Conservation (phyloP, 1,140 invertebrate genomes). For the Drosophila nigromelanica region DNA sequence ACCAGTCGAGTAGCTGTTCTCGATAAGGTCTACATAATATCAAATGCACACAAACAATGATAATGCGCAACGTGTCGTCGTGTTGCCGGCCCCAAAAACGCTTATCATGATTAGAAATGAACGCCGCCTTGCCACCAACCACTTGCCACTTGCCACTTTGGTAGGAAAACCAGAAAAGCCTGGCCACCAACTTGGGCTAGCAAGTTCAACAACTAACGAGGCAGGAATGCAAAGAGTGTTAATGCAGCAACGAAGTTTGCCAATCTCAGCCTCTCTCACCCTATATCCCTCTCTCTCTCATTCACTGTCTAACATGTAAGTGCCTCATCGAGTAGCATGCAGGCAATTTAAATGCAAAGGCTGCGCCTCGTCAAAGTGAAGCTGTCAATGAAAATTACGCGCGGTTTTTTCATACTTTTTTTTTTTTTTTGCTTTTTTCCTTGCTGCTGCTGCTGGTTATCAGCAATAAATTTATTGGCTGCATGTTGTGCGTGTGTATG, state of each 20-base stretch:
- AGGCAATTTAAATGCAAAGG: slow-evolving; percentile 78
- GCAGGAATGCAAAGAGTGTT: slow-evolving; percentile 77
- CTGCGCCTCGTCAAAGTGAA: slow-evolving; percentile 53
- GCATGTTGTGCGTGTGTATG: slow-evolving; percentile 56
- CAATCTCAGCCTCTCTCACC: background rate
- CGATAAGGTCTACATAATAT: slow-evolving; percentile 42
- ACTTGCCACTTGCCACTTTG: slow-evolving; percentile 16
- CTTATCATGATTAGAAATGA: slow-evolving; percentile 64
- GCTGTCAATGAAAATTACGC: slow-evolving; percentile 81
- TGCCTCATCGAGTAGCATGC: slow-evolving; percentile 59
- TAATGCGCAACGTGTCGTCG: slow-evolving; percentile 43
- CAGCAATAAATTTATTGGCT: slow-evolving; percentile 62
- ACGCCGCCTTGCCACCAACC: slow-evolving; percentile 27
- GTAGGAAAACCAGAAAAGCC: slow-evolving; percentile 28
- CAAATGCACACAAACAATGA: slow-evolving; percentile 53
- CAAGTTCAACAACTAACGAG: slow-evolving; percentile 76
- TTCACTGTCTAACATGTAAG: slow-evolving; percentile 30
- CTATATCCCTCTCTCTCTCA: background rate
- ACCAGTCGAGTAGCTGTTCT: slow-evolving; percentile 1
- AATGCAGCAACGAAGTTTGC: slow-evolving; percentile 31
- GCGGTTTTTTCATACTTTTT: slow-evolving; percentile 26
- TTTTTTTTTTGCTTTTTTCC: background rate
- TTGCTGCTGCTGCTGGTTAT: slow-evolving; percentile 8
- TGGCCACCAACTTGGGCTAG: slow-evolving; percentile 26
- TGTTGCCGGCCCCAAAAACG: slow-evolving; percentile 29